These are phyloP conservation scores for Aspidoscelis tigris DNA, from an alignment of 2,113 vertebrate genomes.

Conservation along the genomic window DNA sequence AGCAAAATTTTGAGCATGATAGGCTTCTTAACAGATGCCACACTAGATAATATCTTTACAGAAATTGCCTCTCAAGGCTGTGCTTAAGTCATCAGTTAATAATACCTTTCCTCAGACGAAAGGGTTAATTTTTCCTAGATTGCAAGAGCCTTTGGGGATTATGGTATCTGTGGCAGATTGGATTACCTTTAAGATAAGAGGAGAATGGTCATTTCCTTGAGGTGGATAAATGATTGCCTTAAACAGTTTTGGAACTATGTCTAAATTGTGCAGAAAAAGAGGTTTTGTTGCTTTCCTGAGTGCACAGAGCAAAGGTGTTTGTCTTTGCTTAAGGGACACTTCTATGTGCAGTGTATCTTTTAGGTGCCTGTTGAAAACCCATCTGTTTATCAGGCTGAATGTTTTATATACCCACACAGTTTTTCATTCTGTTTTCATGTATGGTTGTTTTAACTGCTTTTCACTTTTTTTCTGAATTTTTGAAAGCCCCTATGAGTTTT, in stretches of 20 bases:
- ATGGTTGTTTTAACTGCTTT: too few species aligned
- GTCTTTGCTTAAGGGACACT: too few species aligned
- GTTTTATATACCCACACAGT: too few species aligned
- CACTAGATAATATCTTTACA: neutral
- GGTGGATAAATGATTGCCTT: constrained; percentile 6
- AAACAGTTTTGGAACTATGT: neutral
- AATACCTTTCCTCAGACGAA: neutral
- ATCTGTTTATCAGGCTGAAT: too few species aligned
- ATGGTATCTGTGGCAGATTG: neutral
- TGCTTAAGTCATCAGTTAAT: neutral
- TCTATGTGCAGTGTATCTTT: too few species aligned
- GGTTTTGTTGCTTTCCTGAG: neutral
- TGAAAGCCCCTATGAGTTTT: too few species aligned
- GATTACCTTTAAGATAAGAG: constrained; percentile 15
- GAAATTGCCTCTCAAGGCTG: fast-evolving
- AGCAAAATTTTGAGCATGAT: neutral
- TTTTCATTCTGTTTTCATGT: too few species aligned
- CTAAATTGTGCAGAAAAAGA: neutral
- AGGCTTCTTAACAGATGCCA: neutral
- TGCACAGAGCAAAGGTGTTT: too few species aligned
- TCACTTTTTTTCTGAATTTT: too few species aligned
- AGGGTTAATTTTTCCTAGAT: constrained; percentile 7
- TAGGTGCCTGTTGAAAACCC: too few species aligned
- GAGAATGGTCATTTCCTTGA: constrained; percentile 18
- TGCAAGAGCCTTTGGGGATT: constrained; percentile 16